A percentile compares a stretch with the other conserved stretches of the same genome.
Evolutionary conservation across 2,888 invertebrate genomes (phyloP).

Genomic region (Lordiphosa andalusiaca): DNA sequence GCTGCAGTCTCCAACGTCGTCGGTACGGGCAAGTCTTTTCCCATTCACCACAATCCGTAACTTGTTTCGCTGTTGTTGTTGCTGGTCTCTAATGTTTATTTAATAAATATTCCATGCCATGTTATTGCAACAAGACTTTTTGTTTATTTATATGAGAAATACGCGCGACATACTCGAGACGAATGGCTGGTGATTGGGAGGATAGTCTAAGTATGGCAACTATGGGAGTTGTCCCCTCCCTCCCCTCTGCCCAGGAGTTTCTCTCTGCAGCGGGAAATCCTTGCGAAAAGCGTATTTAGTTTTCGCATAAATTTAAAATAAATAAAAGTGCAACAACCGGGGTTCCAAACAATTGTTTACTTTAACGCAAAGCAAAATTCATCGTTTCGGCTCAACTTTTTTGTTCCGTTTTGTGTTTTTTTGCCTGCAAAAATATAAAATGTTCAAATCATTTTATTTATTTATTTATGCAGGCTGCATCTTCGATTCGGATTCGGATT

Average conservation of each 20-base stretch:
- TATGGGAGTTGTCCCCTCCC: neutral
- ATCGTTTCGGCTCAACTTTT: conserved; percentile 31
- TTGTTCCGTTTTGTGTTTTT: conserved; percentile 30
- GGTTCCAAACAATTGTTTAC: conserved; percentile 59
- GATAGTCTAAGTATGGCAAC: conserved; percentile 3
- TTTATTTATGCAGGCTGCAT: conserved; percentile 73
- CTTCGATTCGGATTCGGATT: conserved; percentile 68
- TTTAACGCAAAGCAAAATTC: conserved; percentile 70
- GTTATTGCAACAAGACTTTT: conserved; percentile 68
- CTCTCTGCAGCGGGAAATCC: conserved; percentile 49
- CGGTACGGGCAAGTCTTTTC: conserved; percentile 22
- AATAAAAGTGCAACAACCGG: conserved; percentile 47
- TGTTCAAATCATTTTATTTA: conserved; percentile 74
- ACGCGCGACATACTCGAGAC: conserved; percentile 63
- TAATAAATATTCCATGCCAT: conserved; percentile 67
- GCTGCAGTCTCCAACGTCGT: conserved; percentile 8
- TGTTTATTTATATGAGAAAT: conserved; percentile 64
- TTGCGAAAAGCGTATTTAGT: conserved; percentile 70
- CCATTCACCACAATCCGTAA: conserved; percentile 42
- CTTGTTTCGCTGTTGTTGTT: conserved; percentile 29
- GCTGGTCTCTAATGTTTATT: conserved; percentile 66
- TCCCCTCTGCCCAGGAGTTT: conserved; percentile 63
- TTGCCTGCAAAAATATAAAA: conserved; percentile 57
- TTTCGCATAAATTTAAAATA: conserved; percentile 73
- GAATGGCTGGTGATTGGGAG: neutral